phyloP scores from a whole-genome alignment of 2,797 vertebrate genomes.

The Gymnopithys bicolor region DNA sequence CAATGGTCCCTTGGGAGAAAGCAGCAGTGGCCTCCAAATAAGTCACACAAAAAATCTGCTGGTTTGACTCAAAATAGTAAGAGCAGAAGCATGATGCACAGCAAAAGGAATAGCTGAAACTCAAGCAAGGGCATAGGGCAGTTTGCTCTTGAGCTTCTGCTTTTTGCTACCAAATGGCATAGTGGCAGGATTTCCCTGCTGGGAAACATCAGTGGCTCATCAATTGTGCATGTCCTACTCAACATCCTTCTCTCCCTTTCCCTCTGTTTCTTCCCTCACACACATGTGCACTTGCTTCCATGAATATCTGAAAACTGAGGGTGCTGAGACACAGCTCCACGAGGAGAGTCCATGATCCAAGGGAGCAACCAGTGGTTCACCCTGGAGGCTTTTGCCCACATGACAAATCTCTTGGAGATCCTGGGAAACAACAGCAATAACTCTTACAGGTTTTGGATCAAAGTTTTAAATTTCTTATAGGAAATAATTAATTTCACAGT shows the following conservation, averaged over 20 bases:
- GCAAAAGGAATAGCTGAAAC: background rate
- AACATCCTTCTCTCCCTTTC: background rate
- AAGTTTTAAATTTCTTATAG: background rate
- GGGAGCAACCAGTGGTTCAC: background rate
- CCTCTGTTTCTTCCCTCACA: background rate
- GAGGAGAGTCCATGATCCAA: background rate
- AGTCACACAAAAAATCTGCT: background rate
- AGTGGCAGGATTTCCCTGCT: background rate
- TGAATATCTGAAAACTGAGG: background rate
- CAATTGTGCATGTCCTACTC: background rate
- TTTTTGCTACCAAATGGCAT: background rate
- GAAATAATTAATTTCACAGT: background rate
- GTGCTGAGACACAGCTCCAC: background rate
- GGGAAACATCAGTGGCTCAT: background rate
- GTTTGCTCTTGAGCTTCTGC: background rate
- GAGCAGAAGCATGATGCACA: background rate
- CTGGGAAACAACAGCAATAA: background rate
- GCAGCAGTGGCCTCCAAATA: background rate
- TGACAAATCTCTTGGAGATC: background rate
- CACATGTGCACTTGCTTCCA: accelerated
- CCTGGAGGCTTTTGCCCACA: background rate
- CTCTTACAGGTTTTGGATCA: background rate
- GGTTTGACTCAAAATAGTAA: background rate
- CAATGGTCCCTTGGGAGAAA: background rate
- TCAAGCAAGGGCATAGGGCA: background rate